Conservation (phyloP, 1,140 invertebrate species). For the Papilio polyxenes region DNA sequence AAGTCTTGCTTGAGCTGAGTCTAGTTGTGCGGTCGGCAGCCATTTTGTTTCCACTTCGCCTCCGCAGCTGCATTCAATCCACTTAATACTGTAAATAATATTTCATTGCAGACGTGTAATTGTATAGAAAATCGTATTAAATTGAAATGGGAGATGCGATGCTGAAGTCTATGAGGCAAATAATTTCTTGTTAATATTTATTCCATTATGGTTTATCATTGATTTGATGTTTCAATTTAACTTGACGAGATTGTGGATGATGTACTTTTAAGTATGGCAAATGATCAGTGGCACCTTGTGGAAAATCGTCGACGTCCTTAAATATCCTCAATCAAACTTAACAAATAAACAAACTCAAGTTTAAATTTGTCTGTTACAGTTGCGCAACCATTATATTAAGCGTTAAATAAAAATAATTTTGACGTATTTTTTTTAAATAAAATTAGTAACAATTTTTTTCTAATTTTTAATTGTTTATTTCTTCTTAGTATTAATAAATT, state of each 20-base stretch:
- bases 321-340: too few relatives aligned
- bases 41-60: not conserved
- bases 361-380: too few relatives aligned
- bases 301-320: too few relatives aligned
- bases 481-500: not conserved
- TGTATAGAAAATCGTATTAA: not conserved
- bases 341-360: too few relatives aligned
- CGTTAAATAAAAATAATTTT: too few relatives aligned
- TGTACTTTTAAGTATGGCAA: too few relatives aligned
- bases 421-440: too few relatives aligned
- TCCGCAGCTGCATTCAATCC: slow-evolving; percentile 13
- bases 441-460: too few relatives aligned
- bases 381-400: too few relatives aligned
- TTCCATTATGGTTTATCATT: not conserved
- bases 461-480: too few relatives aligned
- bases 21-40: not conserved
- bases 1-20: not conserved
- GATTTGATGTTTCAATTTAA: not conserved
- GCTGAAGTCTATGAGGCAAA: not conserved
- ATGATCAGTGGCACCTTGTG: too few relatives aligned
- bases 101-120: not conserved
- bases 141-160: not conserved
- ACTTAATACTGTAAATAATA: slow-evolving; percentile 14
- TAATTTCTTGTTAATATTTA: not conserved
- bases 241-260: too few relatives aligned